A percentile compares a stretch with the other conserved stretches of the same genome.
Conservation (phyloP, 2,888 invertebrate genomes). For the Drosophila anomalipes region DNA sequence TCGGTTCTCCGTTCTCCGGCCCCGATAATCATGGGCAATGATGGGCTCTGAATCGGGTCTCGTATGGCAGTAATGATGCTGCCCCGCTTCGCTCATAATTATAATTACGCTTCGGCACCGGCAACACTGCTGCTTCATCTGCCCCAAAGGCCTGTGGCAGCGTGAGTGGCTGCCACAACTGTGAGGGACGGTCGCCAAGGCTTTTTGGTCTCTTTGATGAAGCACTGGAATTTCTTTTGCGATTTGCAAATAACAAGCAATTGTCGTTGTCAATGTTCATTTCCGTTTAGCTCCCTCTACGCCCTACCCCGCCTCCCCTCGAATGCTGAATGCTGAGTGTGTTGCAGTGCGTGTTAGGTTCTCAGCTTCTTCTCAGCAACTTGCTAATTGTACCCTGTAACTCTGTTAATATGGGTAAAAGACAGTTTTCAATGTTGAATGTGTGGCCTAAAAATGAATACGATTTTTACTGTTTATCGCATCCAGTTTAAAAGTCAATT, state of each 20-base stretch:
- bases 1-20: neutral
- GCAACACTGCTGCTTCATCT: constrained; percentile 2
- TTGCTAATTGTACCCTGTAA: constrained; percentile 6
- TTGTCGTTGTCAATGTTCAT: constrained; percentile 83
- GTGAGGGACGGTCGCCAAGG: constrained; percentile 25
- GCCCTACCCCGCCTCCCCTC: neutral
- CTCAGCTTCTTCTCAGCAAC: constrained; percentile 10
- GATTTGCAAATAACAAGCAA: constrained; percentile 83
- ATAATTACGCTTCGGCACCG: constrained; percentile 66
- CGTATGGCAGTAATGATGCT: constrained; percentile 73
- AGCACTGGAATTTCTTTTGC: constrained; percentile 67
- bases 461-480: neutral
- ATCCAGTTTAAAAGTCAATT: neutral
- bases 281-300: constrained; percentile 72
- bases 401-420: too few species aligned
- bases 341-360: constrained; percentile 55
- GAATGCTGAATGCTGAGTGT: neutral
- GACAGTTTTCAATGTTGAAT: neutral
- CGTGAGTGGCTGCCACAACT: constrained; percentile 9
- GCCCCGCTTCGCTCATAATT: constrained; percentile 72
- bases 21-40: constrained; percentile 77
- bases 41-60: constrained; percentile 63
- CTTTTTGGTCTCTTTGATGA: constrained; percentile 49
- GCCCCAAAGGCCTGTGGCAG: constrained; percentile 8
- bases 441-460: neutral